A percentile compares a stretch with the other conserved stretches of the same genome.
Conservation (phyloP, 2,797 vertebrate genomes). For the Coregonus suidteri region DNA sequence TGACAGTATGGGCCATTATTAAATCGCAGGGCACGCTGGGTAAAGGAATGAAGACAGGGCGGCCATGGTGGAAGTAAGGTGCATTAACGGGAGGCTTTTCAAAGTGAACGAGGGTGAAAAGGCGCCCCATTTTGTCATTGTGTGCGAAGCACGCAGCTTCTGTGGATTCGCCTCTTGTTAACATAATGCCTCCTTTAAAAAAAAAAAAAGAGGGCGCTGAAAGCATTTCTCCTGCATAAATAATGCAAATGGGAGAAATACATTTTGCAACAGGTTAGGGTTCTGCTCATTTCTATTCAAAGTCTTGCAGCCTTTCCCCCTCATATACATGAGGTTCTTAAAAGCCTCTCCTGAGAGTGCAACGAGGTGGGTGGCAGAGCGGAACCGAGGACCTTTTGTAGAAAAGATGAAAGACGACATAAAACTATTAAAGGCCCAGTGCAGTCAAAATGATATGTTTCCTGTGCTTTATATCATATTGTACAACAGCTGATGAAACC, state of each 20-base stretch:
- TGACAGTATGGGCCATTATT: constrained; percentile 42
- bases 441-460: constrained; percentile 57
- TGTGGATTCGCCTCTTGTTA: constrained; percentile 64
- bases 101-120: constrained; percentile 43
- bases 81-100: constrained; percentile 67
- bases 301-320: constrained; percentile 37
- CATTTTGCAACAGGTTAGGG: constrained; percentile 55
- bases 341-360: constrained; percentile 70
- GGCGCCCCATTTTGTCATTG: constrained; percentile 57
- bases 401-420: constrained; percentile 60
- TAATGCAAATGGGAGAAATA: constrained; percentile 70
- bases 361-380: constrained; percentile 60
- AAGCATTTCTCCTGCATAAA: constrained; percentile 73
- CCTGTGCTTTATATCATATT: too few species aligned
- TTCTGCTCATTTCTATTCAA: constrained; percentile 55
- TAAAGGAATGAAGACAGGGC: constrained; percentile 22
- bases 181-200: constrained; percentile 72
- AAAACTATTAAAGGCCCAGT: constrained; percentile 73
- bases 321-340: constrained; percentile 43
- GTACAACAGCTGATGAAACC: too few species aligned
- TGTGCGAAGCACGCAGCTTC: constrained; percentile 48
- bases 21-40: constrained; percentile 39
- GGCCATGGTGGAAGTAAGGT: constrained; percentile 29
- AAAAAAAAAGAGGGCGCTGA: constrained; percentile 56
- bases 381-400: constrained; percentile 64